Percentiles rank a stretch among this genome's conserved stretches.
phyloP scores from a whole-genome alignment of 1,140 invertebrate species.

The Leptinotarsa lineolata region DNA sequence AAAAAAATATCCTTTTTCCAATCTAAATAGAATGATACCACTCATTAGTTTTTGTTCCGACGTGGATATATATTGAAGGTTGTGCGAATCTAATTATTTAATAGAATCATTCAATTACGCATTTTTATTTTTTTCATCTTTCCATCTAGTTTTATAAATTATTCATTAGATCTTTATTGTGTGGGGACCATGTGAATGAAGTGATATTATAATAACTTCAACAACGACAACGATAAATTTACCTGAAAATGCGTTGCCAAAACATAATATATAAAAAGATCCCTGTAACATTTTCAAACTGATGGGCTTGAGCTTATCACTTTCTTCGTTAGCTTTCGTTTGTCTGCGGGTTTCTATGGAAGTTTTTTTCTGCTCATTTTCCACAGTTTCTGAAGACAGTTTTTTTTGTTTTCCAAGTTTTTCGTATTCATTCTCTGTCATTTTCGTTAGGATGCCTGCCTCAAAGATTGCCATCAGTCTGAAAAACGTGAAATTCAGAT shows the following conservation, averaged over 20 bases:
- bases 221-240: conserved; percentile 25
- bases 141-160: neutral
- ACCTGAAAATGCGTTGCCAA: conserved; percentile 63
- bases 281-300: conserved; percentile 69
- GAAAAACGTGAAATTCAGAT: conserved; percentile 35
- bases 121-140: neutral
- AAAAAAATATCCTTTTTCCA: no score
- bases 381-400: conserved; percentile 54
- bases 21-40: no score
- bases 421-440: conserved; percentile 71
- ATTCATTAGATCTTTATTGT: neutral
- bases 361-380: conserved; percentile 43
- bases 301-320: conserved; percentile 61
- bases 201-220: conserved; percentile 4
- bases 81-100: neutral
- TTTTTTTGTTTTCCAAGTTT: conserved; percentile 63
- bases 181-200: neutral
- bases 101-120: neutral
- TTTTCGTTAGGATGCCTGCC: conserved; percentile 71
- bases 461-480: conserved; percentile 73
- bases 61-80: no score
- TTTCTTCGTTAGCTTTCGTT: conserved; percentile 46
- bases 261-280: conserved; percentile 66
- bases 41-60: no score
- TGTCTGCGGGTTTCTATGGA: conserved; percentile 47